Conservation (phyloP, 2,797 vertebrate species). For the Pseudochaenichthys georgianus region DNA sequence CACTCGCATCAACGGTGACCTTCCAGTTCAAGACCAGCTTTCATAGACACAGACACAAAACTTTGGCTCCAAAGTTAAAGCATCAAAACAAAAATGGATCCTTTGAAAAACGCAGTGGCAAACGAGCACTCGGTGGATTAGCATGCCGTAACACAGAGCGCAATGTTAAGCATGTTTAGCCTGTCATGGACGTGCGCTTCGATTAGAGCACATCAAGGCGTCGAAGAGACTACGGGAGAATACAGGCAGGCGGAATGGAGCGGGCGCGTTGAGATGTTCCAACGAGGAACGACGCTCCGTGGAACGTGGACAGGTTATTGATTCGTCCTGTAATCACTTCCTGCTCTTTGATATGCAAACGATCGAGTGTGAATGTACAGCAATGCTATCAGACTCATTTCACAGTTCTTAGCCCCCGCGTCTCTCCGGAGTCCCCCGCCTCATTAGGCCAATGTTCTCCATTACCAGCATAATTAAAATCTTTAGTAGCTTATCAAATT, state of each 20-base stretch:
- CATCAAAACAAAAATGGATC: slow-evolving; percentile 54
- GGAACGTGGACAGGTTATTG: slow-evolving; percentile 97
- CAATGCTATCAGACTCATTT: slow-evolving; percentile 99
- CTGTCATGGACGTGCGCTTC: slow-evolving; percentile 73
- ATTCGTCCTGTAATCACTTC: slow-evolving; percentile 99
- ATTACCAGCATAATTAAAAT: slow-evolving; percentile 99
- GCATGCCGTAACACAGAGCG: slow-evolving; percentile 50
- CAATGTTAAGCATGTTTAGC: slow-evolving; percentile 73
- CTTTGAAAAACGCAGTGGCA: slow-evolving; percentile 51
- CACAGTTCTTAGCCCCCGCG: slow-evolving; percentile 98
- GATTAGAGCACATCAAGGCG: slow-evolving; percentile 74
- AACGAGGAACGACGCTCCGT: slow-evolving; percentile 79
- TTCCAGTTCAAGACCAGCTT: slow-evolving; percentile 90
- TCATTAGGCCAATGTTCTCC: slow-evolving; percentile 99
- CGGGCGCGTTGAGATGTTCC: slow-evolving; percentile 63
- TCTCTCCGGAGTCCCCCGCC: slow-evolving; percentile 98
- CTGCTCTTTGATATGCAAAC: slow-evolving; percentile 99
- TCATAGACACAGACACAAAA: slow-evolving; percentile 51
- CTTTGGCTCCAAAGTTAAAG: slow-evolving; percentile 55
- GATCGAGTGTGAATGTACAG: slow-evolving; percentile 99
- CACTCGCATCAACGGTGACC: slow-evolving; percentile 89
- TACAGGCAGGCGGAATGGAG: slow-evolving; percentile 62
- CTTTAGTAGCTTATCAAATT: slow-evolving; percentile 99
- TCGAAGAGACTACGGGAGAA: slow-evolving; percentile 73
- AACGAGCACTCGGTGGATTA: slow-evolving; percentile 52